Percentiles rank a stretch among this genome's conserved stretches.
These are phyloP conservation scores for Penaeus vannamei DNA, from an alignment of 1,140 invertebrate genomes.

Conservation along the genomic window DNA sequence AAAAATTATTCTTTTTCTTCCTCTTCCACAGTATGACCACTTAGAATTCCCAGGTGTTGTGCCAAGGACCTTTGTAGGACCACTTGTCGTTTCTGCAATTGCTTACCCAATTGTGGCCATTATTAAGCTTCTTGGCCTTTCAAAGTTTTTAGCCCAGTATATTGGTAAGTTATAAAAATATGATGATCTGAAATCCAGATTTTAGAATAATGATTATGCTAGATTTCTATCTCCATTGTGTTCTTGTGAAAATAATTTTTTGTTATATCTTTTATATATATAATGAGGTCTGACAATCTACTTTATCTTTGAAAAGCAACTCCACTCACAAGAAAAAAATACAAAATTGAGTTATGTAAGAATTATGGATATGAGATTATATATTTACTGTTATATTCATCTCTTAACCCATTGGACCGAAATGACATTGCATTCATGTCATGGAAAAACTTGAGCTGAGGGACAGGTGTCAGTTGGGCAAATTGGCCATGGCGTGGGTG, in stretches of 20 bases:
- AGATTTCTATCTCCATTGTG: background rate
- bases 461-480: no score
- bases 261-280: no score
- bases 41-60: constrained; percentile 98
- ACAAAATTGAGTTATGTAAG: background rate
- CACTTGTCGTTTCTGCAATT: constrained; percentile 85
- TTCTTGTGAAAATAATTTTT: no score
- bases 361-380: background rate
- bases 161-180: constrained; percentile 81
- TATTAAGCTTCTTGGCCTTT: constrained; percentile 80
- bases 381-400: background rate
- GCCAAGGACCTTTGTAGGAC: constrained; percentile 95
- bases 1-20: constrained; percentile 1
- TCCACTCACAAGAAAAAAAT: no score
- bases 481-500: no score
- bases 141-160: constrained; percentile 93
- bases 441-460: no score
- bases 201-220: background rate
- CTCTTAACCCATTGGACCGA: no score
- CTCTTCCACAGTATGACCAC: constrained; percentile 92
- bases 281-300: no score
- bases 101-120: constrained; percentile 83
- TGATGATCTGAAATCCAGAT: background rate
- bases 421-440: no score
- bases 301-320: no score